A percentile compares a stretch with the other conserved stretches of the same genome.
phyloP scores from a whole-genome alignment of 2,113 vertebrate species.

The Platysternon megacephalum region DNA sequence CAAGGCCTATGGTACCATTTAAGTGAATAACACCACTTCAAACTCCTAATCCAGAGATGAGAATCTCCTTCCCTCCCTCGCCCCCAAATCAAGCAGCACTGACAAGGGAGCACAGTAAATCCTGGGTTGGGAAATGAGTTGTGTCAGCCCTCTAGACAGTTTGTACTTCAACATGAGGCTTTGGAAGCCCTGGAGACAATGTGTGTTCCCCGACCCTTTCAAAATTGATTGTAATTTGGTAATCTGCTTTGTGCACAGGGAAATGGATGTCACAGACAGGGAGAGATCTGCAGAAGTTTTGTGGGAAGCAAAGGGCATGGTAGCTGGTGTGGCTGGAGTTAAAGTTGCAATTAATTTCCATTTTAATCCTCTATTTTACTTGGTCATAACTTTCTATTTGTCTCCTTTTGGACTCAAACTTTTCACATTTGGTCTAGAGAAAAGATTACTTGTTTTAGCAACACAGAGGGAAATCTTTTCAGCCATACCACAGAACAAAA shows the following conservation, averaged over 20 bases:
- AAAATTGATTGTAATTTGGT: slow-evolving; percentile 12
- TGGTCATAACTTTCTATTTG: not conserved
- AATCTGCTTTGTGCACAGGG: not conserved
- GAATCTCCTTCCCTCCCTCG: not conserved
- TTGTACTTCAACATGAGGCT: not conserved
- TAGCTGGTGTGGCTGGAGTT: not conserved
- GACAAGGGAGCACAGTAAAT: slow-evolving; percentile 9
- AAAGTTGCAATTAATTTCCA: not conserved
- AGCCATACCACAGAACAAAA: not conserved
- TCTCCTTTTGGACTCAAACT: not conserved
- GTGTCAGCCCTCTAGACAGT: not conserved
- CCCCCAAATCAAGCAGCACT: not conserved
- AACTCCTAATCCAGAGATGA: not conserved
- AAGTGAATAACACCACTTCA: not conserved
- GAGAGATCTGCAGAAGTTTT: not conserved
- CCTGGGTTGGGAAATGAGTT: slow-evolving; percentile 5
- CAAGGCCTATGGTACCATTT: not conserved
- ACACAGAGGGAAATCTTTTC: not conserved
- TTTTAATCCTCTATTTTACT: not conserved
- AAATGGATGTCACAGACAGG: not conserved
- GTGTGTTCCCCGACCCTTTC: not conserved
- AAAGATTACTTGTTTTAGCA: not conserved
- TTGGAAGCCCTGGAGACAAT: not conserved
- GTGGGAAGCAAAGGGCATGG: not conserved
- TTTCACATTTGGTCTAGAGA: not conserved